Evolutionary conservation across 2,888 invertebrate species (phyloP).

Genomic region (Mythimna vitellina): DNA sequence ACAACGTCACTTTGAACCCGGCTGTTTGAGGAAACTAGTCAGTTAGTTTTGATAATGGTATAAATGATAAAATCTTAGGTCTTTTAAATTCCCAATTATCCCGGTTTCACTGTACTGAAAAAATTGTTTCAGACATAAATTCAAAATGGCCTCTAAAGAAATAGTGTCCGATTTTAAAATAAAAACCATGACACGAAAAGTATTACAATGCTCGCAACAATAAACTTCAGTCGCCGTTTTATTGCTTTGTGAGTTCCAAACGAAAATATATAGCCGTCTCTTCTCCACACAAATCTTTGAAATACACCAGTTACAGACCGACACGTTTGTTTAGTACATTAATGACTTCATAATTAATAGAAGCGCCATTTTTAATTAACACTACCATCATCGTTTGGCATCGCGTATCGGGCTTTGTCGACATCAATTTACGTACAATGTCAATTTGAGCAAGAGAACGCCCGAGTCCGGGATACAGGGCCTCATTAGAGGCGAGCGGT

Average conservation of each 20-base stretch:
- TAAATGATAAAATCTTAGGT: too few relatives aligned
- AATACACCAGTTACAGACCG: constrained; percentile 37
- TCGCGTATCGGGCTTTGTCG: constrained; percentile 76
- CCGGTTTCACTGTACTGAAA: too few relatives aligned
- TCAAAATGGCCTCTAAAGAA: neutral
- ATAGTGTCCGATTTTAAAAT: constrained; percentile 15
- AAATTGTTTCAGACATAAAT: neutral
- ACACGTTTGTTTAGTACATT: constrained; percentile 26
- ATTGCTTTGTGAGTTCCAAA: constrained; percentile 17
- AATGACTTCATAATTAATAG: constrained; percentile 57
- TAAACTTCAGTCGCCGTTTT: constrained; percentile 25
- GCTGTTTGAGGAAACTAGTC: too few relatives aligned
- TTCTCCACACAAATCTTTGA: constrained; percentile 26
- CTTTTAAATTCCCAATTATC: too few relatives aligned
- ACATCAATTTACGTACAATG: constrained; percentile 88
- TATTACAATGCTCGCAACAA: constrained; percentile 27
- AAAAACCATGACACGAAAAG: constrained; percentile 30
- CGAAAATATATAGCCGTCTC: constrained; percentile 19
- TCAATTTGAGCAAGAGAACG: constrained; percentile 86
- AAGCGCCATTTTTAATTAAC: constrained; percentile 58
- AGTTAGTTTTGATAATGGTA: too few relatives aligned
- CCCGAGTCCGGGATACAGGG: constrained; percentile 81
- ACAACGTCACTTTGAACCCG: too few relatives aligned
- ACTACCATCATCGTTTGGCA: constrained; percentile 71
- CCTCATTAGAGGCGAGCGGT: constrained; percentile 89